A percentile compares a stretch with the other conserved stretches of the same genome.
These are phyloP conservation scores for Iselma pallidipennis DNA, from an alignment of 2,888 invertebrate species.

Conservation along the genomic window DNA sequence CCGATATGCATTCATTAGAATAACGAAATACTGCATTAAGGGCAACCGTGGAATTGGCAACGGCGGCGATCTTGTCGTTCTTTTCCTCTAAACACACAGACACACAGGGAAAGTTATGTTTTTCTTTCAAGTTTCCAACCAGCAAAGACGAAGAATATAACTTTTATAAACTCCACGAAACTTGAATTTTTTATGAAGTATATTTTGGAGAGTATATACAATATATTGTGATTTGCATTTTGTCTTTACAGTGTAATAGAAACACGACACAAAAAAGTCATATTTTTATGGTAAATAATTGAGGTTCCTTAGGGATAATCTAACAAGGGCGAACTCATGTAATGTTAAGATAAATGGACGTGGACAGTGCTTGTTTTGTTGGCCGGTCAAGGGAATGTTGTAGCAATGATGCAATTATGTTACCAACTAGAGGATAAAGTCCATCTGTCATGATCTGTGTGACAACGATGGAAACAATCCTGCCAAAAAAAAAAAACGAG, in stretches of 20 bases:
- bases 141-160: slow-evolving; percentile 39
- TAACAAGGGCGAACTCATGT: background rate
- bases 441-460: slow-evolving; percentile 1
- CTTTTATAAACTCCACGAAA: slow-evolving; percentile 48
- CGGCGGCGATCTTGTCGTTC: slow-evolving; percentile 38
- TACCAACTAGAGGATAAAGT: slow-evolving; percentile 1
- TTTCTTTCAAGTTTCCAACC: slow-evolving; percentile 48
- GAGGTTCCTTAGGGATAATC: slow-evolving; percentile 1
- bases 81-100: background rate
- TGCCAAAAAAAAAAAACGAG: background rate
- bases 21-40: slow-evolving; percentile 51
- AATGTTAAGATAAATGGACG: slow-evolving; percentile 19
- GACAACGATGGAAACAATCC: background rate
- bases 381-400: slow-evolving; percentile 10
- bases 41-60: slow-evolving; percentile 37
- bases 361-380: slow-evolving; percentile 3
- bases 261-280: background rate
- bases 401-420: slow-evolving; percentile 10
- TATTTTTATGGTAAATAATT: slow-evolving; percentile 10
- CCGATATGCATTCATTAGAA: slow-evolving; percentile 54
- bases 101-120: slow-evolving; percentile 46
- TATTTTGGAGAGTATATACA: slow-evolving; percentile 37
- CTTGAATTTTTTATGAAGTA: slow-evolving; percentile 47
- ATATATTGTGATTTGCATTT: slow-evolving; percentile 1
- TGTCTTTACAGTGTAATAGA: background rate